Percentiles rank a stretch among this genome's conserved stretches.
Conservation (phyloP, 2,797 vertebrate species). For the Valencia hispanica region DNA sequence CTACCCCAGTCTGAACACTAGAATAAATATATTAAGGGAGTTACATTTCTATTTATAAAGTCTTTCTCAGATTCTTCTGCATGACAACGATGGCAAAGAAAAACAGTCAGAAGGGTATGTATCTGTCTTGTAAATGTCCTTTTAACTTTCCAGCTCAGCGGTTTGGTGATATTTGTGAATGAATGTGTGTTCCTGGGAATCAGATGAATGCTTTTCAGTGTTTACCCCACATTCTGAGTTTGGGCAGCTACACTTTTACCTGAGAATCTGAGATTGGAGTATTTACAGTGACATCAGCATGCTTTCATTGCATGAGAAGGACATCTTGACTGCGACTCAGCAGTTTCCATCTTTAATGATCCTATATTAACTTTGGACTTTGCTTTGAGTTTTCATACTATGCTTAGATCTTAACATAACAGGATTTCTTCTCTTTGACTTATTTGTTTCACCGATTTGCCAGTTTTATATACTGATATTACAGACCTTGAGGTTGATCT, state of each 20-base stretch:
- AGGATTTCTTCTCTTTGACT: slow-evolving; percentile 3
- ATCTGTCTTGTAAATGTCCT: neutral
- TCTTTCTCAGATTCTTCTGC: slow-evolving; percentile 19
- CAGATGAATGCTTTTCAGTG: neutral
- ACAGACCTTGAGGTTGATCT: slow-evolving; percentile 15
- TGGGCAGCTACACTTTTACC: neutral
- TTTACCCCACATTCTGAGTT: neutral
- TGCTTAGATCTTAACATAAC: slow-evolving; percentile 19
- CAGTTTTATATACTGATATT: slow-evolving; percentile 28
- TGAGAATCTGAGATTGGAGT: slow-evolving; percentile 1
- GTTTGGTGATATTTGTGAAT: neutral
- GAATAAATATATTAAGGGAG: slow-evolving; percentile 22
- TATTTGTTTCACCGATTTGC: slow-evolving; percentile 13
- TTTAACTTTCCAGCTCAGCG: neutral
- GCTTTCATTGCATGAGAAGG: slow-evolving; percentile 30
- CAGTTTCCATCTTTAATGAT: slow-evolving; percentile 27
- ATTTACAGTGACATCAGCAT: slow-evolving; percentile 44
- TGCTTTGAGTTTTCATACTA: slow-evolving; percentile 17
- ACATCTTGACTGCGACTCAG: slow-evolving; percentile 26
- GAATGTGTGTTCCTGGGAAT: slow-evolving; percentile 3
- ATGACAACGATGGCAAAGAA: slow-evolving; percentile 80
- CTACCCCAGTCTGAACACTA: neutral
- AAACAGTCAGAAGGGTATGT: slow-evolving; percentile 80
- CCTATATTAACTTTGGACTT: slow-evolving; percentile 50
- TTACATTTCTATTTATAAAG: slow-evolving; percentile 10